phyloP scores from a whole-genome alignment of 2,797 vertebrate species.

The Sebastes vulpes region DNA sequence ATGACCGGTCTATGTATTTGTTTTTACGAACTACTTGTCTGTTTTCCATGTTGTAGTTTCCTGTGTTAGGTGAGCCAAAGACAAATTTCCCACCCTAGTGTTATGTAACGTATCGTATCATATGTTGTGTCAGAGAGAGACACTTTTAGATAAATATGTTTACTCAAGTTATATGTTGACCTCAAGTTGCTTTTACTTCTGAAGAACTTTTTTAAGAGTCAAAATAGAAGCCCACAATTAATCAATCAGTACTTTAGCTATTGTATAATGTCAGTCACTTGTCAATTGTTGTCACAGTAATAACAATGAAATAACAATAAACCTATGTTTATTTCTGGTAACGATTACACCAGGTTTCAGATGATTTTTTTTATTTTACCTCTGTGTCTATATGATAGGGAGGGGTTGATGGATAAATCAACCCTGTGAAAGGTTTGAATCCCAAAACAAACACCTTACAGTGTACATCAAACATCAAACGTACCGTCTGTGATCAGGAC shows the following conservation, averaged over 20 bases:
- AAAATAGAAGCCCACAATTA: neutral
- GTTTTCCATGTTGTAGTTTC: too few relatives aligned
- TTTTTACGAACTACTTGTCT: too few relatives aligned
- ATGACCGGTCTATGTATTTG: too few relatives aligned
- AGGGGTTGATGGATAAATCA: neutral
- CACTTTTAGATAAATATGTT: neutral
- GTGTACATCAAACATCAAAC: neutral
- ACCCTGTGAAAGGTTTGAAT: neutral
- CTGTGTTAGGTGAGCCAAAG: too few relatives aligned
- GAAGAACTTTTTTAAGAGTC: neutral
- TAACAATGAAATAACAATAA: too few relatives aligned
- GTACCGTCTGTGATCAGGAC: neutral
- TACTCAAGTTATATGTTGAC: neutral
- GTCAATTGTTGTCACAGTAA: neutral
- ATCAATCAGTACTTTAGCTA: neutral
- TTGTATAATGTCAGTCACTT: neutral
- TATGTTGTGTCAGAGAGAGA: neutral
- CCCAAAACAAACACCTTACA: slow-evolving; percentile 3
- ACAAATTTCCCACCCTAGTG: too few relatives aligned
- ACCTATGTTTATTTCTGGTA: too few relatives aligned
- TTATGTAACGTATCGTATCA: neutral
- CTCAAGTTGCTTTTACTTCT: neutral
- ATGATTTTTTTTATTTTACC: too few relatives aligned
- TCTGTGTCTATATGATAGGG: neutral
- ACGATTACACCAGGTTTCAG: too few relatives aligned